Conservation (phyloP, 2,113 vertebrate genomes). For the Bucco capensis region DNA sequence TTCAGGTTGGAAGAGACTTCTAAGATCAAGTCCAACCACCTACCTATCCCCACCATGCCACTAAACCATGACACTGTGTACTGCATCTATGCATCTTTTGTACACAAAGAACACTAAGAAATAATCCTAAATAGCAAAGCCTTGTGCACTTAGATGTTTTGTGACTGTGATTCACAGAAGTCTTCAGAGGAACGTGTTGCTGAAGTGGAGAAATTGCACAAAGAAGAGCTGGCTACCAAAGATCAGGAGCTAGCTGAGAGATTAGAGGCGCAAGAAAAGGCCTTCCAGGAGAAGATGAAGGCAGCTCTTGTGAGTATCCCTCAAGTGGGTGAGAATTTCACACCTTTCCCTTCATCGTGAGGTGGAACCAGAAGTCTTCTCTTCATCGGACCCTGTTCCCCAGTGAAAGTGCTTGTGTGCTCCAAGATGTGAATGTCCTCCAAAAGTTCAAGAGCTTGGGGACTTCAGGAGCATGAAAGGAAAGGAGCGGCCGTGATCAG, state of each 20-base stretch:
- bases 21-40: too few relatives aligned
- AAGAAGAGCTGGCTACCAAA: slow-evolving; percentile 80
- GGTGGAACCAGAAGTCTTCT: background rate
- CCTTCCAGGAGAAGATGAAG: slow-evolving; percentile 76
- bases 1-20: too few relatives aligned
- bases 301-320: slow-evolving; percentile 78
- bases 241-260: slow-evolving; percentile 78
- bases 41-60: too few relatives aligned
- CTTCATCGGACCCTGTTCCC: background rate
- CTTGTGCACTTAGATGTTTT: too few relatives aligned
- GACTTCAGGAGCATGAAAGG: background rate
- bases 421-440: background rate
- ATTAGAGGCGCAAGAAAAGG: slow-evolving; percentile 64
- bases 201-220: slow-evolving; percentile 81
- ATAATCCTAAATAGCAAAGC: too few relatives aligned
- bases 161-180: slow-evolving; percentile 73
- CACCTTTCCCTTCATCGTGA: background rate
- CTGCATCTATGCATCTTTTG: too few relatives aligned
- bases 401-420: background rate
- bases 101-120: too few relatives aligned
- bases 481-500: background rate
- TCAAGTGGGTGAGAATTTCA: background rate
- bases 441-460: background rate
- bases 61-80: too few relatives aligned
- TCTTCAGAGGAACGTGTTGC: slow-evolving; percentile 83